Base-by-base conservation (phyloP, 1,140 invertebrate species). In the Drosophila hydei region DNA sequence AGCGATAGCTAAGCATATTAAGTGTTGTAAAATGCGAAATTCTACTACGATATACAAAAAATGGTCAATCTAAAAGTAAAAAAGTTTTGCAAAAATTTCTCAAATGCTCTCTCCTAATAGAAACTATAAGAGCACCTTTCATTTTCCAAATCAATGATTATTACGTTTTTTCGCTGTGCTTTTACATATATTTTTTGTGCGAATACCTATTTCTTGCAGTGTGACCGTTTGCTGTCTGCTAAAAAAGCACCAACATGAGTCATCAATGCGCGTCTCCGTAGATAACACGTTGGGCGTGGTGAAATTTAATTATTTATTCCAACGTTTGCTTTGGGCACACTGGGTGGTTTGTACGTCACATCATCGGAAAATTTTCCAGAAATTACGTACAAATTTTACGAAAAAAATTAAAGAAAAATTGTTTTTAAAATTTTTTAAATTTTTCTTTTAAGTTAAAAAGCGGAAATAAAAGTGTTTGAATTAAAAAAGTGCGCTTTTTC, bases 361-460 rank as follows among this genome's bases (percentile, higher is more conserved):
- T 87, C 79, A 68, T 83, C 83, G 83, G 78, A 78, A 88, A 88
- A 87, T 88, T 87, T 87, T 88, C 83, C 78, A 83, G 75, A 79
- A 76, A 89, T 70, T 89, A 88, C 78, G 75, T 67, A 60, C 42
- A 60, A 79, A 88, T 76, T 79, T 79, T 75, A 72, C 78, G 75
- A 70, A 87, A 87, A 88, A 52, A 52, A 25, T 59, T 27, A 18
- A 33, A 54, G 55, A 25, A 59, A 59, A 47, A 45, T 33, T 40
- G 27, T 69, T 75, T 75, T 79, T 54, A 30, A 73, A 25, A 59
- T 47, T 21, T 48, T 40, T 50, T 18, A 65, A 77, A 69, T 47
- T 23, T 69, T 51, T 55, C 60, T 63, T 63, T 60, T 77, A 61
- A n/a, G 12, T 23, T 16, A 76, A 47, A 61, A 64, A 50, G 33